A percentile compares a stretch with the other conserved stretches of the same genome.
Conservation (phyloP, 2,888 invertebrate genomes). For the Eilema griseolum region DNA sequence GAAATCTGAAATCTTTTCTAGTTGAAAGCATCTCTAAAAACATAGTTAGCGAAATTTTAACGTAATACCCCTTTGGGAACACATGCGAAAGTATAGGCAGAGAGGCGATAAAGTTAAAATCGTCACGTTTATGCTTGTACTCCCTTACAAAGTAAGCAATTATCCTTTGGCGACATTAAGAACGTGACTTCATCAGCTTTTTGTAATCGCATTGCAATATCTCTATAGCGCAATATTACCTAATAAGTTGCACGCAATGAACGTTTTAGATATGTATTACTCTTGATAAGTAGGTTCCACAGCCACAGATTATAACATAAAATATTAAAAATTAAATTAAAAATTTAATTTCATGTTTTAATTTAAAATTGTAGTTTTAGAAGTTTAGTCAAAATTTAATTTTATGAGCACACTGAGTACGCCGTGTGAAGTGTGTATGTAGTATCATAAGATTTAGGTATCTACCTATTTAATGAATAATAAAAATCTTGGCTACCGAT, state of each 20-base stretch:
- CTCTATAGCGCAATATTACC: slow-evolving; percentile 19
- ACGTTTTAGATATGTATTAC: background rate
- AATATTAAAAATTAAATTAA: too few species aligned
- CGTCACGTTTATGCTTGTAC: too few species aligned
- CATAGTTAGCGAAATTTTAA: too few species aligned
- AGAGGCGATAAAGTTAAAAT: too few species aligned
- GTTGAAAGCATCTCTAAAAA: too few species aligned
- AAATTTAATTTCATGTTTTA: too few species aligned
- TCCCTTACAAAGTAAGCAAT: background rate
- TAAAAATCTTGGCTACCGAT: background rate
- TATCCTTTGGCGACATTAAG: background rate
- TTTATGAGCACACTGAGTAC: background rate
- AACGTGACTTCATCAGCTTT: slow-evolving; percentile 43
- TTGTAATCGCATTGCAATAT: slow-evolving; percentile 22
- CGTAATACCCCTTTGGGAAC: background rate
- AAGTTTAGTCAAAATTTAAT: too few species aligned
- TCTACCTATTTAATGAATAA: too few species aligned
- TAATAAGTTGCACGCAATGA: slow-evolving; percentile 20
- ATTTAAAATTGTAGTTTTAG: too few species aligned
- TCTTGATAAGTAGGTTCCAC: background rate
- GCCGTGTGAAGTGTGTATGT: too few species aligned
- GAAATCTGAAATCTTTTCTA: too few species aligned
- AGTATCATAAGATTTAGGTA: too few species aligned
- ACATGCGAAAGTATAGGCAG: background rate
- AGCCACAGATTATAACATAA: background rate